These are phyloP conservation scores for Hemithea aestivaria DNA, from an alignment of 2,888 invertebrate species.

Conservation along the genomic window DNA sequence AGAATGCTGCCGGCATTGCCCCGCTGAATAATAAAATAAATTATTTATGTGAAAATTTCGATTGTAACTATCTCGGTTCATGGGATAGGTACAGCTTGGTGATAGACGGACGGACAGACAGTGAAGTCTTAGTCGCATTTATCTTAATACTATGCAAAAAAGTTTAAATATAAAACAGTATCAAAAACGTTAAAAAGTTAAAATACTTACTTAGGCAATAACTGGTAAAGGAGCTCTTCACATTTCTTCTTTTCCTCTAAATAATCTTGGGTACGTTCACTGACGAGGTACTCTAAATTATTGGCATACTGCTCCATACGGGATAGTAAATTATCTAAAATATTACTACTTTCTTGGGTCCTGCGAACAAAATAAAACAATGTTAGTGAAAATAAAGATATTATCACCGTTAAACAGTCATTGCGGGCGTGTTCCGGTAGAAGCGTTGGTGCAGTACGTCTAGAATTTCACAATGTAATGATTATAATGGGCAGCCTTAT, in stretches of 20 bases:
- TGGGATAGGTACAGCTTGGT: too few species aligned
- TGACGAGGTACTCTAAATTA: conserved; percentile 97
- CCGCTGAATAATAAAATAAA: too few species aligned
- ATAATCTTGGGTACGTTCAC: conserved; percentile 97
- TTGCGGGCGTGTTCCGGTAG: background rate
- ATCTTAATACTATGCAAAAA: too few species aligned
- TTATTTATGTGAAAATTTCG: too few species aligned
- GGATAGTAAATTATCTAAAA: conserved; percentile 95
- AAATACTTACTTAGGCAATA: conserved; percentile 91
- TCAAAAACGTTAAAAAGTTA: conserved; percentile 2
- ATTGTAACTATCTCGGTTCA: too few species aligned
- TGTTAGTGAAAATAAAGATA: conserved; percentile 1
- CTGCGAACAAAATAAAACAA: conserved; percentile 64
- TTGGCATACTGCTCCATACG: conserved; percentile 99
- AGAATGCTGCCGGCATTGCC: too few species aligned
- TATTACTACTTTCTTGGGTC: conserved; percentile 94
- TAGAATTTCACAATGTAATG: too few species aligned
- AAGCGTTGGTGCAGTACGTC: background rate
- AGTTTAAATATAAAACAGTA: conserved; percentile 10
- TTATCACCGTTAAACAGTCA: conserved; percentile 1
- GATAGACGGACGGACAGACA: too few species aligned
- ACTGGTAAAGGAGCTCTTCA: conserved; percentile 96
- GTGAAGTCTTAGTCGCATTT: too few species aligned
- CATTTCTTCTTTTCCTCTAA: conserved; percentile 99
- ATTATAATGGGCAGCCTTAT: too few species aligned